phyloP scores from a whole-genome alignment of 2,113 vertebrate species.

The Hiodon alosoides region DNA sequence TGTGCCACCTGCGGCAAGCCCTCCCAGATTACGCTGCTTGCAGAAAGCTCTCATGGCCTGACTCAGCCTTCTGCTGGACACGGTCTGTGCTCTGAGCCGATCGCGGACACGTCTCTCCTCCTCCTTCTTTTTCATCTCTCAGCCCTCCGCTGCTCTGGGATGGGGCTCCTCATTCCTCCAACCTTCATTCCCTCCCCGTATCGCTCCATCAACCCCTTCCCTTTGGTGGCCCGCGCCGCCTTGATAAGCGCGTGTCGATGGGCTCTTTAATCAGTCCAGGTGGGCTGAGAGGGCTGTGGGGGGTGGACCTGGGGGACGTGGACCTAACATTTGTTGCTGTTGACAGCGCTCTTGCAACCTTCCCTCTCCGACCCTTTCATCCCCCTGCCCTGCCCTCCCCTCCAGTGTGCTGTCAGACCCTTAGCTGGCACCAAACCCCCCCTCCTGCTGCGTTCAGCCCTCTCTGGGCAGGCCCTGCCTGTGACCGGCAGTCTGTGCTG shows the following conservation, averaged over 20 bases:
- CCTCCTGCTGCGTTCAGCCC: constrained; percentile 36
- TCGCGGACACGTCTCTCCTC: constrained; percentile 6
- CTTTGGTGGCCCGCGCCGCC: constrained; percentile 38
- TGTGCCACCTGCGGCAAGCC: not conserved
- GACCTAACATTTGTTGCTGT: constrained; percentile 60
- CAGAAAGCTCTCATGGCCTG: not conserved
- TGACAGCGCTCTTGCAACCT: constrained; percentile 51
- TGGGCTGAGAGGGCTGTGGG: constrained; percentile 44
- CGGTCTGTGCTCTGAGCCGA: not conserved
- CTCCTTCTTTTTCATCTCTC: constrained; percentile 38
- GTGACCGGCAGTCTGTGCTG: not conserved
- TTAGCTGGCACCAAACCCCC: constrained; percentile 46
- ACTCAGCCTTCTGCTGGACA: not conserved
- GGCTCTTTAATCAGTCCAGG: constrained; percentile 61
- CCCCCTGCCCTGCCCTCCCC: constrained; percentile 26
- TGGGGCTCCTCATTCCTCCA: constrained; percentile 48
- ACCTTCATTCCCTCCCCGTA: constrained; percentile 34
- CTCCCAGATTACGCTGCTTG: constrained; percentile 1
- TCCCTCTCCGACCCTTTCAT: constrained; percentile 47
- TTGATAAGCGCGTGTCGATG: constrained; percentile 47
- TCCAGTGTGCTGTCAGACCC: constrained; percentile 41
- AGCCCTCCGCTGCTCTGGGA: constrained; percentile 41
- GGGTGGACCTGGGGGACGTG: constrained; percentile 33
- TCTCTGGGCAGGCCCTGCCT: not conserved
- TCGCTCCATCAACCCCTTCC: constrained; percentile 46